Evolutionary conservation across 2,888 invertebrate species (phyloP).

Genomic region (Pandemis cinnamomeana): DNA sequence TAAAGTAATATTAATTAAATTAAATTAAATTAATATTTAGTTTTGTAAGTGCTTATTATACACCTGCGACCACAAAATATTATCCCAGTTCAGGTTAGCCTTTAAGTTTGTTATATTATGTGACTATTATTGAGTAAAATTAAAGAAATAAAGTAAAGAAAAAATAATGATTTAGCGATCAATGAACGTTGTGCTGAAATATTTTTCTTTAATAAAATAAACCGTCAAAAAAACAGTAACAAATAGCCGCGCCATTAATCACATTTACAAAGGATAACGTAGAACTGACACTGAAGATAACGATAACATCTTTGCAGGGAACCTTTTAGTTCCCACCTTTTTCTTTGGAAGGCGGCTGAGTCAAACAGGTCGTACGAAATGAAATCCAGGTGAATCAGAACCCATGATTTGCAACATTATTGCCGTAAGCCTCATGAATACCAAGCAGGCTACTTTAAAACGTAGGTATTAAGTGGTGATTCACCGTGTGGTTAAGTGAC

Average conservation of each 20-base stretch:
- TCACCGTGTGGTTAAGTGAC: slow-evolving; percentile 29
- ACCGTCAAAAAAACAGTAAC: background rate
- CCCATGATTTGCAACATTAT: slow-evolving; percentile 75
- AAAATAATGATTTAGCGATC: too few relatives aligned
- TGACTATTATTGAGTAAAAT: too few relatives aligned
- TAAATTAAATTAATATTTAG: too few relatives aligned
- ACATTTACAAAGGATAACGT: slow-evolving; percentile 35
- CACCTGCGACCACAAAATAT: too few relatives aligned
- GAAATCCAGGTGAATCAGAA: slow-evolving; percentile 70
- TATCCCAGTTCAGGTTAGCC: too few relatives aligned
- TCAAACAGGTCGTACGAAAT: slow-evolving; percentile 56
- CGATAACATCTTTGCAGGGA: slow-evolving; percentile 61
- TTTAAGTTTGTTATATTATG: too few relatives aligned
- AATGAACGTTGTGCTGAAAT: too few relatives aligned
- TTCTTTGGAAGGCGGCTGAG: slow-evolving; percentile 60
- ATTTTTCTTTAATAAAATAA: background rate
- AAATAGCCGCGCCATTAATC: slow-evolving; percentile 10
- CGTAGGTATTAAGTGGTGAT: slow-evolving; percentile 30
- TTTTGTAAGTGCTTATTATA: too few relatives aligned
- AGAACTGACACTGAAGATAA: slow-evolving; percentile 48
- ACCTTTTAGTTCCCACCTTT: slow-evolving; percentile 48
- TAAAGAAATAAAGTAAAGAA: too few relatives aligned
- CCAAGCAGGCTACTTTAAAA: slow-evolving; percentile 59
- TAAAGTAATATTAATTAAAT: too few relatives aligned
- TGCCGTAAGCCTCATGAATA: slow-evolving; percentile 67